Evolutionary conservation across 2,888 invertebrate genomes (phyloP).

Genomic region (Thera obeliscata): DNA sequence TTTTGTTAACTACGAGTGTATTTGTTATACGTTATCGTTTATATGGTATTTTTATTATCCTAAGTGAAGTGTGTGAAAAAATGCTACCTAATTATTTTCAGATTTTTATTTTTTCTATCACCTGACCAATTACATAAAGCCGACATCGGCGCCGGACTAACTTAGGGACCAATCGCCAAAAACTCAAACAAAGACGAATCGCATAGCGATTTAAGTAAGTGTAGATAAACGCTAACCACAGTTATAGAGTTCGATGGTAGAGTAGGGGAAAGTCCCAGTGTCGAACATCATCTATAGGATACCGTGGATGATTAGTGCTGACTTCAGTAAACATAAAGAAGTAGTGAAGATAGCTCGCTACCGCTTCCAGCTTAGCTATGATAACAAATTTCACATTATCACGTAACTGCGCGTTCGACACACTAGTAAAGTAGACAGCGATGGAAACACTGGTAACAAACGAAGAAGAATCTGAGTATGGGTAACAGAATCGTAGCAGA

Average conservation of each 20-base stretch:
- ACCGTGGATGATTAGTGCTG: slow-evolving; percentile 65
- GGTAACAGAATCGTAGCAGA: slow-evolving; percentile 19
- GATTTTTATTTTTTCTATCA: slow-evolving; percentile 83
- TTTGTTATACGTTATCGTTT: slow-evolving; percentile 74
- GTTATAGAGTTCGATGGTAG: slow-evolving; percentile 77
- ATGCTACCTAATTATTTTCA: slow-evolving; percentile 83
- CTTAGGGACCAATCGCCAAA: slow-evolving; percentile 74
- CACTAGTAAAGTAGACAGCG: slow-evolving; percentile 51
- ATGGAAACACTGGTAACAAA: slow-evolving; percentile 42
- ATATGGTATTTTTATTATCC: slow-evolving; percentile 63
- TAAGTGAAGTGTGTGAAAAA: slow-evolving; percentile 82
- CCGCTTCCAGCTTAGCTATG: slow-evolving; percentile 74
- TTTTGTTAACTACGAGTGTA: slow-evolving; percentile 68
- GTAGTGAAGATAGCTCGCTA: slow-evolving; percentile 73
- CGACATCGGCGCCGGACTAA: slow-evolving; percentile 67
- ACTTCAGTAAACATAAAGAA: slow-evolving; percentile 51
- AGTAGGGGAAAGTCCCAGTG: slow-evolving; percentile 71
- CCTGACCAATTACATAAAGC: slow-evolving; percentile 77
- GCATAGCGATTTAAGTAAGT: slow-evolving; percentile 69
- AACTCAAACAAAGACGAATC: slow-evolving; percentile 68
- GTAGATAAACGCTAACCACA: slow-evolving; percentile 62
- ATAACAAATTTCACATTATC: slow-evolving; percentile 45
- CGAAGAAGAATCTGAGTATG: slow-evolving; percentile 12
- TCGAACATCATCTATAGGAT: slow-evolving; percentile 64
- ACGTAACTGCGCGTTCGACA: slow-evolving; percentile 48